Percentiles rank a stretch among this genome's conserved stretches.
Conservation (phyloP, 2,113 vertebrate genomes). For the Canis aureus region DNA sequence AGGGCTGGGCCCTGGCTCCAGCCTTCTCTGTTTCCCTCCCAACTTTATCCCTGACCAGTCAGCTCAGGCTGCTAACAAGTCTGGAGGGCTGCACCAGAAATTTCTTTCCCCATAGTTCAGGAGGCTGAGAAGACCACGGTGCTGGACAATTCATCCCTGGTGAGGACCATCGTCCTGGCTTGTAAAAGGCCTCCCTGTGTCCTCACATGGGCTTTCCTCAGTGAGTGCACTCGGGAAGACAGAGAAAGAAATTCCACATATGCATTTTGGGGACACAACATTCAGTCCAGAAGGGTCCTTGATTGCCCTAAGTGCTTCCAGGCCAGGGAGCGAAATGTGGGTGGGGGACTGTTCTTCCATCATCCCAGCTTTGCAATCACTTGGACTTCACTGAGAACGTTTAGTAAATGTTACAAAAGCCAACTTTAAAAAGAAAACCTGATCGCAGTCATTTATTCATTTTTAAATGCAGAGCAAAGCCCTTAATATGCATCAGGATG, state of each 20-base stretch:
- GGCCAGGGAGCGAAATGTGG: background rate
- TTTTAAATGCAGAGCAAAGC: background rate
- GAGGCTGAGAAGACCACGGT: background rate
- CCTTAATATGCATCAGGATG: background rate
- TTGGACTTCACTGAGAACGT: background rate
- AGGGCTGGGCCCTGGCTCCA: background rate
- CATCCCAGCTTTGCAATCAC: background rate
- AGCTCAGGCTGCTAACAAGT: background rate
- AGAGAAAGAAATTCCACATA: background rate
- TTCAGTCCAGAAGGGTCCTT: background rate
- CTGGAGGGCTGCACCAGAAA: background rate
- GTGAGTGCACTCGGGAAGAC: background rate
- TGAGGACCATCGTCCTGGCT: background rate
- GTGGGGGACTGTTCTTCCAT: background rate
- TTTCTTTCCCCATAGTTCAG: background rate
- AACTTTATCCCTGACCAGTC: background rate
- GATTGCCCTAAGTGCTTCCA: background rate
- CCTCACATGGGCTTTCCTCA: background rate
- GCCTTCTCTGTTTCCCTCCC: background rate
- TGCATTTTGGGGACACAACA: background rate
- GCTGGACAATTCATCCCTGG: background rate
- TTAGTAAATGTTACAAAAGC: conserved; percentile 9
- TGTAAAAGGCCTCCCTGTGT: background rate
- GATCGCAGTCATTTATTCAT: background rate
- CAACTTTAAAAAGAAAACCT: conserved; percentile 12